Evolutionary conservation across 2,888 invertebrate genomes (phyloP).

Genomic region (Julus scandinavius): DNA sequence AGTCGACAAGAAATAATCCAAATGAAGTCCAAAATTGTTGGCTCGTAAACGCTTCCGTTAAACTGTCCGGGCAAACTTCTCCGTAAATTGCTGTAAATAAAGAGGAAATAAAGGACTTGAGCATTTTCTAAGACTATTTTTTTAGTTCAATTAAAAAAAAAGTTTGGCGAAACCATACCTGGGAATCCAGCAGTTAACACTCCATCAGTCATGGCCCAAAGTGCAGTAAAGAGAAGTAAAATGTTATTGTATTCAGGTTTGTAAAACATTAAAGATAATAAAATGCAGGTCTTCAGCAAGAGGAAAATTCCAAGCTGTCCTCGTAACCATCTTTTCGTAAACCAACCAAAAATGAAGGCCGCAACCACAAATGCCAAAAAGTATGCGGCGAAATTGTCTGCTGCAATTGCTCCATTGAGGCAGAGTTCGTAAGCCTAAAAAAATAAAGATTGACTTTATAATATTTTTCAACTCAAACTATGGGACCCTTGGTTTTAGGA

Average conservation of each 20-base stretch:
- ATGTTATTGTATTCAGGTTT: conserved; percentile 19
- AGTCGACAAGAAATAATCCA: conserved; percentile 49
- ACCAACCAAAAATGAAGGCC: conserved; percentile 37
- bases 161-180: background rate
- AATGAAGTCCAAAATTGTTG: conserved; percentile 47
- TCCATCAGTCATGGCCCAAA: conserved; percentile 47
- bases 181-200: conserved; percentile 45
- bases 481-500: no score
- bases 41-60: conserved; percentile 42
- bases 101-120: background rate
- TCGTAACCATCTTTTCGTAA: conserved; percentile 17
- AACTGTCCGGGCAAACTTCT: conserved; percentile 8
- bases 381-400: conserved; percentile 26
- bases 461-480: no score
- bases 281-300: conserved; percentile 6
- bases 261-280: conserved; percentile 43
- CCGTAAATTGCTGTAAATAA: conserved; percentile 41
- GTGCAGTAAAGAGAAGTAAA: conserved; percentile 48
- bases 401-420: background rate
- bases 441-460: background rate
- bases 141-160: background rate
- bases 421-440: background rate
- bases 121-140: background rate
- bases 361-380: conserved; percentile 12
- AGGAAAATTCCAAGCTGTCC: conserved; percentile 44